Evolutionary conservation across 2,113 vertebrate species (phyloP), one percentile per base, ranked within the genome.

Genomic region (Rutilus rutilus): DNA sequence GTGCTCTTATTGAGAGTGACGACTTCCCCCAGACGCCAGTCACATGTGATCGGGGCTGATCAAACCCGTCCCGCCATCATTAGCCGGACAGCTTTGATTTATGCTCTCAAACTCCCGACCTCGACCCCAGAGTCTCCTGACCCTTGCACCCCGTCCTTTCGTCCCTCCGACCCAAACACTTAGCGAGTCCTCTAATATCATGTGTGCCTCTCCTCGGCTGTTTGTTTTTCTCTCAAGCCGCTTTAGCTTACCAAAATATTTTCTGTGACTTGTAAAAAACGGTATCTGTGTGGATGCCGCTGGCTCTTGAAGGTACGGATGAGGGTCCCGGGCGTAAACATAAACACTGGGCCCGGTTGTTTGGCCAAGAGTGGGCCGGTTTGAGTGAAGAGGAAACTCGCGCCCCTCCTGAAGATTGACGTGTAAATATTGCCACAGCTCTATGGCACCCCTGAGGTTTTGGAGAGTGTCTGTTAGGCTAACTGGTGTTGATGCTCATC

Each of bases 71-170:
- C 90, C 89, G 92, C 92, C 92, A 50, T 91, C 90, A 93, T 94
- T 93, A 94, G 87, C 89, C 3, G 91, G 94, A 94, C 94, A 93
- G 92, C 91, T 89, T 92, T 94, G 94, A 94, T 95, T 94, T 93
- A 94, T 95, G 94, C 91, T 85, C 71, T 88, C 88, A 90, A 93
- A 93, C 91, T 87, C 81, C 84, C 54, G 88, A 93, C 92, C 92
- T 89, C 77, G 30, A 91, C 90, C 92, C 90, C 86, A 5, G 91
- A 88, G 88, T 90, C 91, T 90, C 77, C 54, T 89, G 91, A 92
- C 92, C 92, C 67, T 76, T 69, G n/a, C 21, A 30, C 54, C 62
- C 84, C 14, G 17, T 75, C 73, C 78, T 5, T 65, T 81, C 25
- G n/a, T 25, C 50, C 85, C 71, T 88, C 62, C 42, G 83, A 90